Evolutionary conservation across 1,140 invertebrate species (phyloP).

Genomic region (Arion vulgaris): DNA sequence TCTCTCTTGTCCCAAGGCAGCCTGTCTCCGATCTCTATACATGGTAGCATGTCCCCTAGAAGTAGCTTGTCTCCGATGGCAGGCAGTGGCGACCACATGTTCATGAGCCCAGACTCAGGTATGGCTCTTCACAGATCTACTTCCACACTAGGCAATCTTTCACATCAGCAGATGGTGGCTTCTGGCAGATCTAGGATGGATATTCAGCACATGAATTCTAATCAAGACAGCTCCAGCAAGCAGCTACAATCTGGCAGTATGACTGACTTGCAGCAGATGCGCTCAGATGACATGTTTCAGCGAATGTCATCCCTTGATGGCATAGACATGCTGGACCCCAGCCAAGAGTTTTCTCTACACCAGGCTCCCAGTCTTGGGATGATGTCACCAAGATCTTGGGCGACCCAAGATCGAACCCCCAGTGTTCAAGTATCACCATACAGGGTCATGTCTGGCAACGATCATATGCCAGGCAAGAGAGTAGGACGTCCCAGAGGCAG

Average conservation of each 20-base stretch:
- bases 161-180: background rate
- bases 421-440: conserved; percentile 16
- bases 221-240: background rate
- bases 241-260: background rate
- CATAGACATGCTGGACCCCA: conserved; percentile 9
- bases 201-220: background rate
- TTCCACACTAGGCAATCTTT: background rate
- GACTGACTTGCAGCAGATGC: conserved; percentile 9
- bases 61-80: conserved; percentile 7
- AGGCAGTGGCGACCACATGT: background rate
- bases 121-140: conserved; percentile 12
- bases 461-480: conserved; percentile 8
- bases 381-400: conserved; percentile 25
- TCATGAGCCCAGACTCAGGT: conserved; percentile 4
- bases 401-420: background rate
- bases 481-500: conserved; percentile 2
- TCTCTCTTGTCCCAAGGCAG: background rate
- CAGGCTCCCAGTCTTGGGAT: background rate
- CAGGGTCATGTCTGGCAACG: background rate
- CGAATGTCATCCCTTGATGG: conserved; percentile 22
- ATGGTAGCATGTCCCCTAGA: conserved; percentile 11
- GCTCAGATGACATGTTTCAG: conserved; percentile 19
- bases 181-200: background rate
- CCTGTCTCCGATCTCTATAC: conserved; percentile 11
- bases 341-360: background rate